These are phyloP conservation scores for Ligdia adustata DNA, from an alignment of 2,888 invertebrate genomes.

Conservation along the genomic window DNA sequence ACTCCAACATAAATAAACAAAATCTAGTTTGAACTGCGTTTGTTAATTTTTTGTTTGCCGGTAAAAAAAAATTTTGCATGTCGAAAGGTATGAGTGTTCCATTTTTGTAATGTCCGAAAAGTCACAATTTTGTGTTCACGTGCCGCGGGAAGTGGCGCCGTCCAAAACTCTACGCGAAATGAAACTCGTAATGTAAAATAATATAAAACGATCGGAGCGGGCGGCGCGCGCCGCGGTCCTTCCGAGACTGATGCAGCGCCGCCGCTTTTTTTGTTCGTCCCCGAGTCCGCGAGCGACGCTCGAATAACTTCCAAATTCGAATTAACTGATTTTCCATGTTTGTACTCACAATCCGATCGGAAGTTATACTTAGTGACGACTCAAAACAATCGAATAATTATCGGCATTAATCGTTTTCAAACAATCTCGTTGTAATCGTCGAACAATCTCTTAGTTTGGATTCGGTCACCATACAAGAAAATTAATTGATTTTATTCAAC, in stretches of 20 bases:
- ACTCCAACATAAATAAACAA: constrained; percentile 47
- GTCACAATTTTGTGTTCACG: constrained; percentile 77
- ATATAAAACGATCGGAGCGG: constrained; percentile 74
- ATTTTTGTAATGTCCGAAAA: constrained; percentile 67
- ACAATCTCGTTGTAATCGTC: too few relatives aligned
- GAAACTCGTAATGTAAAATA: constrained; percentile 82
- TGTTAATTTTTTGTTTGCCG: constrained; percentile 59
- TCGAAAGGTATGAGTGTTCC: constrained; percentile 60
- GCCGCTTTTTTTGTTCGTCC: constrained; percentile 72
- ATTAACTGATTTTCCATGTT: constrained; percentile 54
- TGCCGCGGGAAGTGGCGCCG: constrained; percentile 75
- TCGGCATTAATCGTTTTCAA: too few relatives aligned
- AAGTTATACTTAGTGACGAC: background rate
- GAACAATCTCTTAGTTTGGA: too few relatives aligned
- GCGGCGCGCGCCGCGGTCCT: constrained; percentile 75
- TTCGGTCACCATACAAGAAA: too few relatives aligned
- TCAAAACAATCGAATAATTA: too few relatives aligned
- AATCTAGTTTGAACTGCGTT: constrained; percentile 80
- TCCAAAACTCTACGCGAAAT: constrained; percentile 82
- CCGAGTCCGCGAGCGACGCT: constrained; percentile 61
- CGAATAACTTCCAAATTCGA: constrained; percentile 57
- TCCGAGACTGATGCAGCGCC: constrained; percentile 67
- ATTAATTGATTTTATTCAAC: too few relatives aligned
- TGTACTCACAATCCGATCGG: constrained; percentile 4
- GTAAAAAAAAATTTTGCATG: constrained; percentile 62